Percentiles rank a stretch among this genome's conserved stretches.
Evolutionary conservation across 2,113 vertebrate genomes (phyloP).

Genomic region (Sprattus sprattus): DNA sequence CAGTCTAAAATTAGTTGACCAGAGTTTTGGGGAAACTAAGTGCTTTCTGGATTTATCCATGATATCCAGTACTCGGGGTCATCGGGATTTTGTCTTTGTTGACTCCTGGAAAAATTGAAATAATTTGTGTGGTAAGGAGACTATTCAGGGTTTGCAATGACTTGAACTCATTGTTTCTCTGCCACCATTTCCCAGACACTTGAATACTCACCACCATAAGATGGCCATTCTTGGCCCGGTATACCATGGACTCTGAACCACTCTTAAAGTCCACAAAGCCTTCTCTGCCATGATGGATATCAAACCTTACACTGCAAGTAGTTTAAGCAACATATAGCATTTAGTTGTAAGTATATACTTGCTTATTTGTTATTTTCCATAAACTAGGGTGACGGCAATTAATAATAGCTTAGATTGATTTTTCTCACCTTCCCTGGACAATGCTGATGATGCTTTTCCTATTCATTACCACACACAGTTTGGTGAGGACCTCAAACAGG

Average conservation of each 20-base stretch:
- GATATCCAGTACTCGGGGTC: not conserved
- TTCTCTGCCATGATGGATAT: constrained; percentile 82
- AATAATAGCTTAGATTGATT: not conserved
- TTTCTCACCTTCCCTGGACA: constrained; percentile 82
- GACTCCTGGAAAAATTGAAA: constrained; percentile 39
- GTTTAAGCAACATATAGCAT: not conserved
- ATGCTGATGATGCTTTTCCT: constrained; percentile 70
- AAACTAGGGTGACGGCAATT: not conserved
- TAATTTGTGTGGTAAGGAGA: not conserved
- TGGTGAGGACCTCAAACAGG: constrained; percentile 73
- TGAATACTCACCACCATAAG: constrained; percentile 84
- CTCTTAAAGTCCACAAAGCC: constrained; percentile 85
- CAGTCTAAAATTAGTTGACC: not conserved
- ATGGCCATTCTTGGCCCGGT: constrained; percentile 88
- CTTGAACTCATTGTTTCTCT: not conserved
- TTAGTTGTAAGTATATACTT: not conserved
- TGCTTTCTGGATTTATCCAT: not conserved
- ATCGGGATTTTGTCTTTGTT: constrained; percentile 38
- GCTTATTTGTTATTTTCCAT: not conserved
- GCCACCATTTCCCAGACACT: not conserved
- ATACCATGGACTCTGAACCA: constrained; percentile 83
- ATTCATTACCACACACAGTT: constrained; percentile 73
- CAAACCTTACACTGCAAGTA: constrained; percentile 80
- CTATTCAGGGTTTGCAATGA: not conserved
- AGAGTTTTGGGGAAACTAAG: not conserved